Evolutionary conservation across 2,888 invertebrate species (phyloP), one percentile per base, ranked within the genome.

Genomic region (Oasisia sp.): DNA sequence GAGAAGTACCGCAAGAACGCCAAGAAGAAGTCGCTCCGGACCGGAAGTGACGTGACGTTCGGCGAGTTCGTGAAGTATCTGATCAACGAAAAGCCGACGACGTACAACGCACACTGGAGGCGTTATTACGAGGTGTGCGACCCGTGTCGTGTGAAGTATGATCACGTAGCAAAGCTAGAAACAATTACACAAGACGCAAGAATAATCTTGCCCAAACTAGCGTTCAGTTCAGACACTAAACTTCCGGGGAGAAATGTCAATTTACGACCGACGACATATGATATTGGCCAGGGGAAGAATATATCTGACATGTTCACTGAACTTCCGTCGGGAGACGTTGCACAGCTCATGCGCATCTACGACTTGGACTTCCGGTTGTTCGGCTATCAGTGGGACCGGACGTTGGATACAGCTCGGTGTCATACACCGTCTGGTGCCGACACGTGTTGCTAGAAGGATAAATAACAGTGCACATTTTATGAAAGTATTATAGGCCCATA

Each of bases 131-230:
- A 92, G n/a, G 89, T 93, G 3, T 93, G 93, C 90, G 32, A 90
- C 32, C 91, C 92, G 32, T 93, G 92, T 58, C 32, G 91, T n/a
- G 90, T 93, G 19, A 91, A 93, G 32, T 93, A 93, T 56, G 92
- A 93, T 38, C 90, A 92, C 90, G 32, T 93, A 19, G 58, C 92
- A 12, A 92, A 90, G 27, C 89, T 92, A 32, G 93, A 93, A 45
- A 91, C 92, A 56, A 89, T 93, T 27, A 32, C 74, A 32, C 50
- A 92, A 11, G 92, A 92, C 90, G 89, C 92, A 50, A 89, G 32
- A 56, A 38, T 44, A 32, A 74, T 93, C 4, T 92, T 91, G 89
- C 74, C 74, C 0, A 74, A 74, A 74, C 74, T 74, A 74, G 74
- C 19, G 2, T 19, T 74, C 74, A 74, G 74, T 74, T 19, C 74